Conservation (phyloP, 2,888 invertebrate genomes). For the Drosophila vallismaia region DNA sequence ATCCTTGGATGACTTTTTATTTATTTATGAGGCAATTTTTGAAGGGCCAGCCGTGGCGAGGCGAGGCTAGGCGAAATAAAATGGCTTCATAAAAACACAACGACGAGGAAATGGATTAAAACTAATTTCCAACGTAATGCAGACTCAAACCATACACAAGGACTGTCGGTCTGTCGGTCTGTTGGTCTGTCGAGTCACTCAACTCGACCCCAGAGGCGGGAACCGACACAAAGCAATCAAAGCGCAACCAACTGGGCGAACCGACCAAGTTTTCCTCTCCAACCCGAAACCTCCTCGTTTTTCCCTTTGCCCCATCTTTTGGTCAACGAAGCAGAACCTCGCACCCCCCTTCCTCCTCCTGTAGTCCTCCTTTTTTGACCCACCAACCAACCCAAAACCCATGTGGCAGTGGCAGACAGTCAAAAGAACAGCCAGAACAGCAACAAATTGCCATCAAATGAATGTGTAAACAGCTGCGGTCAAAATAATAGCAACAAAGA, state of each 20-base stretch:
- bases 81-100: slow-evolving; percentile 46
- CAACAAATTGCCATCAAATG: slow-evolving; percentile 65
- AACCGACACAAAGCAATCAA: slow-evolving; percentile 70
- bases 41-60: slow-evolving; percentile 20
- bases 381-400: slow-evolving; percentile 9
- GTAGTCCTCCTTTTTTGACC: slow-evolving; percentile 17
- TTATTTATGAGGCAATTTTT: slow-evolving; percentile 73
- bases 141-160: slow-evolving; percentile 23
- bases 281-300: background rate
- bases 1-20: slow-evolving; percentile 46
- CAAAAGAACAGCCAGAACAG: slow-evolving; percentile 36
- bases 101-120: slow-evolving; percentile 70
- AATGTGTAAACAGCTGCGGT: slow-evolving; percentile 40
- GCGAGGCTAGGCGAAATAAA: slow-evolving; percentile 4
- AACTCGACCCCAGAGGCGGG: slow-evolving; percentile 49
- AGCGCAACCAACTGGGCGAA: slow-evolving; percentile 59
- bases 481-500: slow-evolving; percentile 2
- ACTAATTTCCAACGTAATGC: slow-evolving; percentile 72
- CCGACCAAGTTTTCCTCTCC: slow-evolving; percentile 41
- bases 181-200: slow-evolving; percentile 25
- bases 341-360: too few species aligned
- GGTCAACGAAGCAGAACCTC: slow-evolving; percentile 69
- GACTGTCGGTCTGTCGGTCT: slow-evolving; percentile 2
- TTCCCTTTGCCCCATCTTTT: slow-evolving; percentile 4
- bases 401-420: slow-evolving; percentile 20